These are phyloP conservation scores for Hemithea aestivaria DNA, from an alignment of 2,888 invertebrate genomes.

Conservation along the genomic window DNA sequence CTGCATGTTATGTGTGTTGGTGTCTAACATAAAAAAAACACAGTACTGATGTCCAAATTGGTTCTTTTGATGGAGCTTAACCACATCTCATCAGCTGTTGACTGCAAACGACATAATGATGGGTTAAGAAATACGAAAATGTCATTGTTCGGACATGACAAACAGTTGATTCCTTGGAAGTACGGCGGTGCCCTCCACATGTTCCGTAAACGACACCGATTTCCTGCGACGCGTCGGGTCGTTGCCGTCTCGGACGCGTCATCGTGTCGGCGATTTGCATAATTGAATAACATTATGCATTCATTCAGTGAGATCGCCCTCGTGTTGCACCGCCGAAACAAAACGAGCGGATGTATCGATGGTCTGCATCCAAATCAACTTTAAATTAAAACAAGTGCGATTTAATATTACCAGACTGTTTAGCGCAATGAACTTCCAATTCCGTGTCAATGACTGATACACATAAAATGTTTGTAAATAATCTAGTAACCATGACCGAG, in stretches of 20 bases:
- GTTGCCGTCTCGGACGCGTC: constrained; percentile 44
- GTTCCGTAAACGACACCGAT: constrained; percentile 58
- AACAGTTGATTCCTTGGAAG: constrained; percentile 8
- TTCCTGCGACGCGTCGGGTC: constrained; percentile 57
- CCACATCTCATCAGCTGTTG: too few species aligned
- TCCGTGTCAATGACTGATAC: too few species aligned
- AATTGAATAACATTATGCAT: constrained; percentile 74
- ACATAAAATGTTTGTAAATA: constrained; percentile 9
- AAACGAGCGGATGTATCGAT: constrained; percentile 39
- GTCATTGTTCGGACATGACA: constrained; percentile 9
- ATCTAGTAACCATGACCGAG: constrained; percentile 25
- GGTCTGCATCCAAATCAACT: constrained; percentile 26
- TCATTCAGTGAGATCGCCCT: constrained; percentile 61
- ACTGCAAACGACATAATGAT: too few species aligned
- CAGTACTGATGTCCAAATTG: too few species aligned
- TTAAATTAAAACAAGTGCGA: constrained; percentile 19
- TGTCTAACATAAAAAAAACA: too few species aligned
- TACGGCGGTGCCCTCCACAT: constrained; percentile 13
- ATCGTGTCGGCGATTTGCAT: constrained; percentile 54
- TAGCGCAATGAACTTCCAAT: too few species aligned
- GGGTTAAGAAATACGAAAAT: too few species aligned
- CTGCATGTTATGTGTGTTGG: too few species aligned
- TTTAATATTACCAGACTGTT: too few species aligned
- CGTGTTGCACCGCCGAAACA: constrained; percentile 49
- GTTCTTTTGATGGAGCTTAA: too few species aligned